Conservation (phyloP, 2,113 vertebrate genomes). For the Rhinolophus sinicus region DNA sequence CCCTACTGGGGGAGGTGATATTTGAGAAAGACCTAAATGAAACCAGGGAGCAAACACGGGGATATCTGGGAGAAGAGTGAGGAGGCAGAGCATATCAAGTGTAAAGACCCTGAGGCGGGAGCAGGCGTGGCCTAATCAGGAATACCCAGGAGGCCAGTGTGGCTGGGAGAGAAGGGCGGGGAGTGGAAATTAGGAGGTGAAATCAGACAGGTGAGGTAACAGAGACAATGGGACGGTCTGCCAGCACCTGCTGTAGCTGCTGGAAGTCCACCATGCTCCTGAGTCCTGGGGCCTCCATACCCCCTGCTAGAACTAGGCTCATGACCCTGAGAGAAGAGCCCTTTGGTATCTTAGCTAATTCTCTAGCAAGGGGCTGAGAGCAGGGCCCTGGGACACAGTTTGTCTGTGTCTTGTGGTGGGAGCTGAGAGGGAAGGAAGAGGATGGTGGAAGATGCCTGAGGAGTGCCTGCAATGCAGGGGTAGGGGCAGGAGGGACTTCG, state of each 20-base stretch:
- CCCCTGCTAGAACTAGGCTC: neutral
- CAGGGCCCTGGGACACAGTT: rapidly evolving
- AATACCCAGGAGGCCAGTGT: neutral
- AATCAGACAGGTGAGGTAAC: neutral
- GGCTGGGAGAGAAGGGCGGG: rapidly evolving
- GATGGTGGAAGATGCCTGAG: too few relatives aligned
- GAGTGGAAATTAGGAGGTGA: neutral
- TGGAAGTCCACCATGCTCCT: too few relatives aligned
- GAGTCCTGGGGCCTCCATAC: too few relatives aligned
- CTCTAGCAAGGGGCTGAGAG: neutral
- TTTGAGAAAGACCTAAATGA: neutral
- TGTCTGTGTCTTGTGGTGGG: rapidly evolving
- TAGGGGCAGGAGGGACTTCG: neutral
- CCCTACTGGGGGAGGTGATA: neutral
- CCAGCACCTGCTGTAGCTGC: neutral
- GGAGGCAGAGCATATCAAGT: neutral
- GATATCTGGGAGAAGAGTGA: neutral
- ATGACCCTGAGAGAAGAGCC: too few relatives aligned
- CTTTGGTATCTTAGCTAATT: neutral
- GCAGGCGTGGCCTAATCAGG: neutral
- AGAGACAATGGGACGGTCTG: neutral
- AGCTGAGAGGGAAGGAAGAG: neutral
- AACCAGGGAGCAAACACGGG: too few relatives aligned
- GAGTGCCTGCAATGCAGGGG: neutral
- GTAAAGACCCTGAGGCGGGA: neutral